Evolutionary conservation across 1,140 invertebrate species (phyloP), one percentile per base, ranked within the genome.

Genomic region (Pectinophora gossypiella): DNA sequence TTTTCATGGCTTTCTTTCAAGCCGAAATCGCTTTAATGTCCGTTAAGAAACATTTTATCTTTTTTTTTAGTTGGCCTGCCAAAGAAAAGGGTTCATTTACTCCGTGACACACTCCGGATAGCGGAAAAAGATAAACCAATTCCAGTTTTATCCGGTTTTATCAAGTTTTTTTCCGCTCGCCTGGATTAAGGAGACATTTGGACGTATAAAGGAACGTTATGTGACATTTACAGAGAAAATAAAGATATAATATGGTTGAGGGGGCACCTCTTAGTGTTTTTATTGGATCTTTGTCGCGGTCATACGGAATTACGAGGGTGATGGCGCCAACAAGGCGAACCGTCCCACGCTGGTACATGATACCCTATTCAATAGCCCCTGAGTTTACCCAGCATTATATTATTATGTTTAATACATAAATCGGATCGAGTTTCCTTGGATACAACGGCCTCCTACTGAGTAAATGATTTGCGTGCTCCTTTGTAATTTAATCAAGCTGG

Each of bases 1-100:
- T 78, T 80, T 85, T 83, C 79, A 83, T 61, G 68, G 68, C 68
- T 72, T 72, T 78, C n/a, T n/a, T 78, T 72, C 63, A 68, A 72
- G 71, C 62, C 68, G 70, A 70, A 69, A 72, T 56, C 58, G 76
- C 75, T 84, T 82, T 84, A 85, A 85, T 82, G 82, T 81, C 67
- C 67, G 72, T 71, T 77, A 78, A 82, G 68, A 73, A 80, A 68
- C 68, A 76, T 84, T 84, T 85, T 84, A 82, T 84, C 80, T 82
- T 72, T 79, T 54, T 72, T 57, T 72, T 76, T 76, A 82, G 72
- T 83, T 78, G 74, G 70, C 71, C 67, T 75, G 57, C 69, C 68
- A 67, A 76, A 76, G 63, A 83, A 76, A 85, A 80, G 82, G 79
- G 82, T 82, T 77, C 71, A 63, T 68, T 68, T 68, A 66, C 54